Percentiles rank a stretch among this genome's conserved stretches.
Evolutionary conservation across 2,113 vertebrate genomes (phyloP).

Genomic region (Scopus umbretta): DNA sequence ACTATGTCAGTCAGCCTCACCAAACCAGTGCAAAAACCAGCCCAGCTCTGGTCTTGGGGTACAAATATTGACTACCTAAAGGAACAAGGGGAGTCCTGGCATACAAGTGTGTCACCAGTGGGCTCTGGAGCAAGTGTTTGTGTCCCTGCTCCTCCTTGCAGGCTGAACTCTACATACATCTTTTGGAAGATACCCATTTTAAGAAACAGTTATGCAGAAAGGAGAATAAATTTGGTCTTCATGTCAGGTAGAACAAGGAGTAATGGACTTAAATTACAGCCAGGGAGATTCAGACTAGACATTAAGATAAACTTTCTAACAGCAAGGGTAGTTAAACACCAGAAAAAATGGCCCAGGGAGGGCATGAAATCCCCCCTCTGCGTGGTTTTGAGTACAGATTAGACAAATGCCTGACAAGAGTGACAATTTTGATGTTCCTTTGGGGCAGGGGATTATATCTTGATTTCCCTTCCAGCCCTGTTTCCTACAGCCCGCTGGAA

Average conservation of each 20-base stretch:
- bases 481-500: background rate
- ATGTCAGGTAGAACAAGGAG: background rate
- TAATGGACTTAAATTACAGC: background rate
- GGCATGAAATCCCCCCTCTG: background rate
- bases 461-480: background rate
- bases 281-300: background rate
- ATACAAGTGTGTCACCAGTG: fast-evolving
- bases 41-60: background rate
- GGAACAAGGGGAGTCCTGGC: background rate
- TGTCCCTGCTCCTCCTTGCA: background rate
- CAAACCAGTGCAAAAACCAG: background rate
- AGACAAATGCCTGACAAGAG: background rate
- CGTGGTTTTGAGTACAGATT: background rate
- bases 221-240: background rate
- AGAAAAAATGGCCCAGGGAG: background rate
- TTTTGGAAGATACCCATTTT: background rate
- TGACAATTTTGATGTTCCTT: constrained; percentile 26
- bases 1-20: background rate
- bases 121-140: fast-evolving
- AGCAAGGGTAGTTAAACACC: background rate
- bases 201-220: background rate
- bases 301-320: constrained; percentile 9
- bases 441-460: constrained; percentile 11
- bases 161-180: background rate
- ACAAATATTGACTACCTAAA: background rate